These are phyloP conservation scores for Brachionus paranguensis DNA, from an alignment of 1,140 invertebrate genomes.

Conservation along the genomic window DNA sequence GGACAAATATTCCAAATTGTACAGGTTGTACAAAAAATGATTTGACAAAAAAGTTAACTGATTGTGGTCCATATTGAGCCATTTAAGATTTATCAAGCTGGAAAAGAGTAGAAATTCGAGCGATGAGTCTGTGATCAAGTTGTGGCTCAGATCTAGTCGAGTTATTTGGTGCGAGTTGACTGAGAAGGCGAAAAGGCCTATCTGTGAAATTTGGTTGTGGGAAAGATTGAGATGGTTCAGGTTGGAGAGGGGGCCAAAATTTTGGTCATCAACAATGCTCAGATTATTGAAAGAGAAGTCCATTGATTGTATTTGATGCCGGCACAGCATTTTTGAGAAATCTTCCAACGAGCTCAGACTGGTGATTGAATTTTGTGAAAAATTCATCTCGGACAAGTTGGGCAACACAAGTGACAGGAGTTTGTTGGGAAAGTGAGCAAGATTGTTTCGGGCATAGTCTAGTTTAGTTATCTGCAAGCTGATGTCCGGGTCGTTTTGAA, in stretches of 20 bases:
- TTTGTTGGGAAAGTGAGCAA: not conserved
- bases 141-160: not conserved
- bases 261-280: not conserved
- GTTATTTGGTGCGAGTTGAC: not conserved
- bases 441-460: not conserved
- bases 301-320: not conserved
- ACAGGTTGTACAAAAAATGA: slow-evolving; percentile 3
- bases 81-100: not conserved
- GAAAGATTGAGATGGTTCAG: not conserved
- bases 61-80: not conserved
- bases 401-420: not conserved
- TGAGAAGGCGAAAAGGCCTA: slow-evolving; percentile 1
- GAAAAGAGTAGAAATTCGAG: slow-evolving; percentile 12
- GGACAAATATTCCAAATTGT: not conserved
- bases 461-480: not conserved
- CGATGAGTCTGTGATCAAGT: not conserved
- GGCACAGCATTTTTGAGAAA: not conserved
- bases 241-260: not conserved
- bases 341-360: not conserved
- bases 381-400: not conserved
- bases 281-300: not conserved
- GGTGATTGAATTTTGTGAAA: not conserved
- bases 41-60: not conserved
- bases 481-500: not conserved
- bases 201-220: not conserved